A percentile compares a stretch with the other conserved stretches of the same genome.
These are phyloP conservation scores for Tupiocoris notatus DNA, from an alignment of 2,888 invertebrate species.

Conservation along the genomic window DNA sequence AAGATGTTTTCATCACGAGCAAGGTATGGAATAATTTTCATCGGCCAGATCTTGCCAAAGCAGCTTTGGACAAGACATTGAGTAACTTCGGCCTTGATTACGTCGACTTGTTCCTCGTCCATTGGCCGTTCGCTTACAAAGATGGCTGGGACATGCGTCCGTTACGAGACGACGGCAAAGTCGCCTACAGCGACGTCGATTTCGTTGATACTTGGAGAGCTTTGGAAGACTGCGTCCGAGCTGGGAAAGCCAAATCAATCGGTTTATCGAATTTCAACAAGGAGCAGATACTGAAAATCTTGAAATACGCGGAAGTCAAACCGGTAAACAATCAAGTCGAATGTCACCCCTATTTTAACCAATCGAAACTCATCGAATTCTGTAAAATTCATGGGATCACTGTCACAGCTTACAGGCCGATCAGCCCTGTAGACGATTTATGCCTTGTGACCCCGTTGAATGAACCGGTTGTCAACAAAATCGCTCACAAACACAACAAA, in stretches of 20 bases:
- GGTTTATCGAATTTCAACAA: conserved; percentile 83
- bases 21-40: conserved; percentile 84
- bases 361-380: conserved; percentile 56
- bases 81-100: conserved; percentile 72
- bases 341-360: conserved; percentile 56
- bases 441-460: background rate
- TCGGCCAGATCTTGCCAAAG: conserved; percentile 70
- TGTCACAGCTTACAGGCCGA: conserved; percentile 57
- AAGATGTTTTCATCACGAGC: conserved; percentile 69
- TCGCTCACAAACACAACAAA: conserved; percentile 65
- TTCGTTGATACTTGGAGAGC: conserved; percentile 74
- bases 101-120: conserved; percentile 83
- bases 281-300: conserved; percentile 66
- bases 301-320: conserved; percentile 62
- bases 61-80: conserved; percentile 66
- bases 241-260: conserved; percentile 68
- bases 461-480: conserved; percentile 62
- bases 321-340: conserved; percentile 67
- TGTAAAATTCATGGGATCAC: conserved; percentile 55
- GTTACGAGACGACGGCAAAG: conserved; percentile 61
- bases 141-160: conserved; percentile 67
- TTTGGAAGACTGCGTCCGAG: conserved; percentile 68
- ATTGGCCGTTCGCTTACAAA: conserved; percentile 87
- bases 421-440: conserved; percentile 54
- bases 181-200: conserved; percentile 65